These are phyloP conservation scores for Limnephilus auricula DNA, from an alignment of 2,888 invertebrate species.

Conservation along the genomic window DNA sequence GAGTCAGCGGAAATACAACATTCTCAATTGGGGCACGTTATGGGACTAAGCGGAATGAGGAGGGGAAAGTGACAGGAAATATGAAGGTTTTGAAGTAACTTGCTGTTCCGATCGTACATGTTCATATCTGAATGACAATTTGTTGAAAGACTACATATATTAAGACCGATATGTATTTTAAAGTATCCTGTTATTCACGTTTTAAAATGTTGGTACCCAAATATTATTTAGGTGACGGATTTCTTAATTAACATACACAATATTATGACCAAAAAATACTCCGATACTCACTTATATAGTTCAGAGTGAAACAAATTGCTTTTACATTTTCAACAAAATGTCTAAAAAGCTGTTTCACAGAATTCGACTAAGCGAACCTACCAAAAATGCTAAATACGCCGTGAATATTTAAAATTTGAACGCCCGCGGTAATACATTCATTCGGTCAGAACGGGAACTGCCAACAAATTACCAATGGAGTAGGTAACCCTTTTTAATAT, in stretches of 20 bases:
- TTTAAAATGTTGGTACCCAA: not conserved
- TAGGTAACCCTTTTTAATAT: constrained; percentile 37
- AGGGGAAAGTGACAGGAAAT: not conserved
- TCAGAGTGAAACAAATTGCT: no score
- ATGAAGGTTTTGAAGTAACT: not conserved
- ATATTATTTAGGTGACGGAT: not conserved
- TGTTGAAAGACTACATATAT: no score
- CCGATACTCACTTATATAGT: no score
- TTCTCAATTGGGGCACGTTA: not conserved
- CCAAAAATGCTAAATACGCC: constrained; percentile 30
- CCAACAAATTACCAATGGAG: constrained; percentile 45
- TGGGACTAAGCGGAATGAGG: not conserved
- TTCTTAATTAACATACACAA: not conserved
- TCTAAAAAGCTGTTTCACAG: not conserved
- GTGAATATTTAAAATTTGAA: constrained; percentile 31
- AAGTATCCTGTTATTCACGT: no score
- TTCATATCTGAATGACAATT: no score
- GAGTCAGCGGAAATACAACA: not conserved
- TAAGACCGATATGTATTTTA: no score
- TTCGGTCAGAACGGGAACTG: constrained; percentile 37
- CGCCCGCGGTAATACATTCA: constrained; percentile 36
- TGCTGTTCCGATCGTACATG: no score
- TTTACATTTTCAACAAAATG: not conserved
- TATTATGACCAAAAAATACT: not conserved
- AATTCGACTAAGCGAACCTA: not conserved